Base-by-base conservation (phyloP, 2,113 vertebrate species). In the Elgaria multicarinata region DNA sequence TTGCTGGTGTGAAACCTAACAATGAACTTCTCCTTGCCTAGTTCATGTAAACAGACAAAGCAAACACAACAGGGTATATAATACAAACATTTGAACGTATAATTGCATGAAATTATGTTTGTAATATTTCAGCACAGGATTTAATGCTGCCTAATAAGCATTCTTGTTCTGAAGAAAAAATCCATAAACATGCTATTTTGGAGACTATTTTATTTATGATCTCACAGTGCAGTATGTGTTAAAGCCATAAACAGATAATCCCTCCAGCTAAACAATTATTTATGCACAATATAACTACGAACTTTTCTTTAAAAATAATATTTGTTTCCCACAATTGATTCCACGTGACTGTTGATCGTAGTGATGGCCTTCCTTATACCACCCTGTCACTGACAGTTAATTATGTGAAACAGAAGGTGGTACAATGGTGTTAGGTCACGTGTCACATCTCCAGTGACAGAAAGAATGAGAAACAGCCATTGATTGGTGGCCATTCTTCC, bases 1-100 rank as follows among this genome's bases (percentile, higher is more conserved):
- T 92, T 92, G 78, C 74, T 92, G 44, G 92, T 93, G 96, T 95
- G 90, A 96, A 94, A 94, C 88, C 87, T 93, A 95, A 90, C 90
- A 91, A 90, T 85, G 92, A 88, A 92, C 90, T 93, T 87, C 89
- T 93, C 92, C 16, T 90, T 84, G 91, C 67, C 89, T 81, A 46
- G 71, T 92, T 94, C 33, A 1, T 77, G 71, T 90, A 85, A 81
- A 96, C 67, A 94, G n/a, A 69, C 85, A 50, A 1, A 93, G 72
- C 8, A 69, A 85, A 89, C 90, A 58, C 87, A 91, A 58, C 87
- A 39, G 66, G 72, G 62, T 83, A 44, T 89, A 64, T 88, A 95
- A 92, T 89, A 39, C 9, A 92, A 24, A 1, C 79, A 81, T 90
- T 95, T 79, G 90, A 89, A 50, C 44, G 55, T 50, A 22, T 91